phyloP scores from a whole-genome alignment of 2,113 vertebrate species.

The Mastomys coucha region DNA sequence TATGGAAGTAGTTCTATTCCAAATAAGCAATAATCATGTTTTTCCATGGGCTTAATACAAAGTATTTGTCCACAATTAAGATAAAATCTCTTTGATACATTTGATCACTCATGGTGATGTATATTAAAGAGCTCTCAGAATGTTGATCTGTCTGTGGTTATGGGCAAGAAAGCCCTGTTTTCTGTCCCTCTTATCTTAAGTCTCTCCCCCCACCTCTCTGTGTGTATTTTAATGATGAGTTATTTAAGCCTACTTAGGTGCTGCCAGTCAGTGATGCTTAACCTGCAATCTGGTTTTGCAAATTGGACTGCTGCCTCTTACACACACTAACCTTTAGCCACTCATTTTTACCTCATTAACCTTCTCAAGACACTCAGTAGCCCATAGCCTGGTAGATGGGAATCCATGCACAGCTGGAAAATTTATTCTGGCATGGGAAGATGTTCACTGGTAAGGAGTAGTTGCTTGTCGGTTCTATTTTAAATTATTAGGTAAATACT shows the following conservation, averaged over 20 bases:
- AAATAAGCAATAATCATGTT: neutral
- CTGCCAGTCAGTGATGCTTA: neutral
- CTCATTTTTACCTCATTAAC: constrained; percentile 8
- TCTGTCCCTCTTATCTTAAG: neutral
- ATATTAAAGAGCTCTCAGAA: neutral
- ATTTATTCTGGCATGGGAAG: neutral
- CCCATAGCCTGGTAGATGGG: neutral
- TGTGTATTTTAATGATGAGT: neutral
- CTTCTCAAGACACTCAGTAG: constrained; percentile 3
- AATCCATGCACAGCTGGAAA: neutral
- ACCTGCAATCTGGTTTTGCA: neutral
- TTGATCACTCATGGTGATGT: neutral
- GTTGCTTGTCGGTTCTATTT: neutral
- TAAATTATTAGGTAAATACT: constrained; percentile 7
- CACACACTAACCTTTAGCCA: neutral
- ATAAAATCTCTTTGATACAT: neutral
- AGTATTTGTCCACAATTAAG: neutral
- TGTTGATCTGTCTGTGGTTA: neutral
- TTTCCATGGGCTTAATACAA: neutral
- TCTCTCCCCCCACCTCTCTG: no score
- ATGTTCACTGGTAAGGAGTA: neutral
- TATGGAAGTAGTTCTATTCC: neutral
- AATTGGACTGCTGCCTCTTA: constrained; percentile 23
- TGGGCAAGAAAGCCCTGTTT: neutral
- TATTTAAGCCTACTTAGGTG: neutral